Evolutionary conservation across 2,888 invertebrate genomes (phyloP).

Genomic region (Pharmacophagus antenor): DNA sequence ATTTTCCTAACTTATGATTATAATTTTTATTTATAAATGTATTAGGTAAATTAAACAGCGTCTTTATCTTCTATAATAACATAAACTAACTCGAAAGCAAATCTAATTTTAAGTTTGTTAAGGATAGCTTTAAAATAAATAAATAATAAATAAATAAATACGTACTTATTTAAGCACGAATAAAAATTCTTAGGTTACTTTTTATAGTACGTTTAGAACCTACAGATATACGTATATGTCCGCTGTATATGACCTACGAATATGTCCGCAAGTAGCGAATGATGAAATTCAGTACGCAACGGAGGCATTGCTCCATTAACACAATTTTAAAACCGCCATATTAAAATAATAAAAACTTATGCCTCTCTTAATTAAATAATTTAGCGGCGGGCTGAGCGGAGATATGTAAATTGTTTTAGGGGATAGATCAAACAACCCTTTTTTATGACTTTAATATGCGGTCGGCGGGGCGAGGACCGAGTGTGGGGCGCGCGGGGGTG

Average conservation of each 20-base stretch:
- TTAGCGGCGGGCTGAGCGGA: conserved; percentile 78
- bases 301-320: conserved; percentile 75
- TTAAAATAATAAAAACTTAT: conserved; percentile 83
- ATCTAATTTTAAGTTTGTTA: too few species aligned
- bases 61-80: too few species aligned
- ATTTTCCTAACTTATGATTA: too few species aligned
- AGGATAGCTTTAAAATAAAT: too few species aligned
- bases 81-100: too few species aligned
- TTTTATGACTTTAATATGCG: conserved; percentile 82
- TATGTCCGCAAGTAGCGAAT: conserved; percentile 48
- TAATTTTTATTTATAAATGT: too few species aligned
- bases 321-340: conserved; percentile 80
- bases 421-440: conserved; percentile 83
- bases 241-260: too few species aligned
- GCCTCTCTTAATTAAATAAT: conserved; percentile 83
- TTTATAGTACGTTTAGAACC: not conserved
- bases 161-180: too few species aligned
- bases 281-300: conserved; percentile 64
- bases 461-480: conserved; percentile 62
- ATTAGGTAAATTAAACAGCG: too few species aligned
- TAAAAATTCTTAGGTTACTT: too few species aligned
- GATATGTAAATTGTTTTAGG: conserved; percentile 82
- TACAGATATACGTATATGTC: not conserved
- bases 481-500: conserved; percentile 50
- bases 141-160: too few species aligned